Evolutionary conservation across 2,113 vertebrate genomes (phyloP).

Genomic region (Pan troglodytes): DNA sequence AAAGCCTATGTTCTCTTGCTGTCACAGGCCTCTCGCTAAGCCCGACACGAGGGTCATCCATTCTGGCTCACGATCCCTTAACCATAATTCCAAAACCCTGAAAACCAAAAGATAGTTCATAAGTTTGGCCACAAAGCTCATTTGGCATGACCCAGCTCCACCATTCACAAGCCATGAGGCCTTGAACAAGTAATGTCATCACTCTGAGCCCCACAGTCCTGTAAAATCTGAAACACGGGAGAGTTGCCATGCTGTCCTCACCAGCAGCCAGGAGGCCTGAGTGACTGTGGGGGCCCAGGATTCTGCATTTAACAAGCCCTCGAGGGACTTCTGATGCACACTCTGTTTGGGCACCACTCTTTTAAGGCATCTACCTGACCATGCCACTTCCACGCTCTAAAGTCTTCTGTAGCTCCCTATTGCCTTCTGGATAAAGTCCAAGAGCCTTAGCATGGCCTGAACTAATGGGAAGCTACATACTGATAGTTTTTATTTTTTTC

Average conservation of each 20-base stretch:
- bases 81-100: background rate
- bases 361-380: background rate
- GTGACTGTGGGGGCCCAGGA: accelerated
- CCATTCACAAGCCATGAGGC: background rate
- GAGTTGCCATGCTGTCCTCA: accelerated
- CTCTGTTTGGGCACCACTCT: background rate
- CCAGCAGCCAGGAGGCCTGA: accelerated
- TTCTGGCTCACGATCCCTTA: background rate
- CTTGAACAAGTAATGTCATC: too few species aligned
- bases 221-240: background rate
- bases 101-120: background rate
- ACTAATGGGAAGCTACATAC: background rate
- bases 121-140: background rate
- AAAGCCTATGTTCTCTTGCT: background rate
- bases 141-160: too few species aligned
- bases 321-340: accelerated
- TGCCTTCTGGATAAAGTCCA: background rate
- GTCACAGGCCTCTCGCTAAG: background rate
- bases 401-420: background rate
- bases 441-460: background rate
- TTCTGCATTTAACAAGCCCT: background rate
- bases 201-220: background rate
- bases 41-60: accelerated
- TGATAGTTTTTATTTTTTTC: background rate
- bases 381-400: background rate